phyloP scores from a whole-genome alignment of 1,140 invertebrate genomes.

The Calycopis cecrops region DNA sequence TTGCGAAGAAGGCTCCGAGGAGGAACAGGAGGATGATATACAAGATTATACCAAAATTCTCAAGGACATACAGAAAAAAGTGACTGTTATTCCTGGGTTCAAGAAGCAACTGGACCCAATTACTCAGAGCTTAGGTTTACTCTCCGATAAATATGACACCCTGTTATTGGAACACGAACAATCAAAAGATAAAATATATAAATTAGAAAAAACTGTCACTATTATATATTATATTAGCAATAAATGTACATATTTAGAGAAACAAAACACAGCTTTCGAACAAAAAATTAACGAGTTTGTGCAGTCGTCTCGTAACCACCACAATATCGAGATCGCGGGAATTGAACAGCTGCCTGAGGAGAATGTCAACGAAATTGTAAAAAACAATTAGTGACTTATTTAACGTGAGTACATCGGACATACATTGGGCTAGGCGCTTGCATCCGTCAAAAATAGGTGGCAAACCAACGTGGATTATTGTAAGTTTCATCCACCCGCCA shows the following conservation, averaged over 20 bases:
- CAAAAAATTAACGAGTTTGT: conserved; percentile 19
- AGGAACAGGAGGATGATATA: too few species aligned
- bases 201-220: conserved; percentile 15
- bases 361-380: conserved; percentile 18
- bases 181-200: conserved; percentile 19
- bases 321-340: conserved; percentile 12
- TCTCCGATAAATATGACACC: conserved; percentile 23
- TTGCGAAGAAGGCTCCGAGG: too few species aligned
- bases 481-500: neutral
- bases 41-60: conserved; percentile 9
- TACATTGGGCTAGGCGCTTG: neutral
- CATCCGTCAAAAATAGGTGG: neutral
- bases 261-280: conserved; percentile 20
- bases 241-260: conserved; percentile 21
- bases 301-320: conserved; percentile 14
- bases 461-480: neutral
- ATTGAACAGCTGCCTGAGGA: conserved; percentile 21
- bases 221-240: conserved; percentile 16
- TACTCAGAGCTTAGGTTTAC: conserved; percentile 10
- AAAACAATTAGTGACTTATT: neutral
- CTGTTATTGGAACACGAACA: conserved; percentile 15
- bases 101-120: conserved; percentile 14
- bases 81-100: neutral
- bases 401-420: neutral
- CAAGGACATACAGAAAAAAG: conserved; percentile 19